A percentile compares a stretch with the other conserved stretches of the same genome.
Evolutionary conservation across 2,797 vertebrate species (phyloP).

Genomic region (Galagoides demidoff): DNA sequence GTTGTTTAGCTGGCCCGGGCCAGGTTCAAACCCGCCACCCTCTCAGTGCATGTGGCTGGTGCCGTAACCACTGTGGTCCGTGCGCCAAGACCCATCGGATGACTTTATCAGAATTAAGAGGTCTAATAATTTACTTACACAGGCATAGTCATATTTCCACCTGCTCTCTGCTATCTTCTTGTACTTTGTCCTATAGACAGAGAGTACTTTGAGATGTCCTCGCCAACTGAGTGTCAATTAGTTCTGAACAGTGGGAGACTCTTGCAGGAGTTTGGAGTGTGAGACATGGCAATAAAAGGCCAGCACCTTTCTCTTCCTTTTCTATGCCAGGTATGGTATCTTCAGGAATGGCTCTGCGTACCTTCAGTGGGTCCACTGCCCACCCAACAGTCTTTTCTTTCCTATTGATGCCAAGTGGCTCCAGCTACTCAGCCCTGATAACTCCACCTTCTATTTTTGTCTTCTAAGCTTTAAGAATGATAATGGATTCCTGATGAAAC

Average conservation of each 20-base stretch:
- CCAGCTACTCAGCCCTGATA: neutral
- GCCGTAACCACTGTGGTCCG: no score
- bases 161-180: neutral
- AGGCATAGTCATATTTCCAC: neutral
- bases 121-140: neutral
- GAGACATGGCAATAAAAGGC: neutral
- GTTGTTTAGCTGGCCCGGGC: no score
- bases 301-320: neutral
- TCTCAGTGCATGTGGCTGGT: no score
- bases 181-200: neutral
- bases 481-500: neutral
- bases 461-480: neutral
- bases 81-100: neutral
- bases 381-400: accelerated
- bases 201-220: neutral
- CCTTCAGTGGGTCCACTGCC: neutral
- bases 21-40: no score
- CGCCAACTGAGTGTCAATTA: neutral
- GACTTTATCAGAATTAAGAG: neutral
- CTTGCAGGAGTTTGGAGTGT: neutral
- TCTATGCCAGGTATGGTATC: neutral
- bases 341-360: neutral
- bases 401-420: neutral
- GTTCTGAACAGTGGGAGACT: neutral
- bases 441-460: neutral